Percentiles rank a stretch among this genome's conserved stretches.
These are phyloP conservation scores for Anthonomus grandis DNA, from an alignment of 1,140 invertebrate species.

Conservation along the genomic window DNA sequence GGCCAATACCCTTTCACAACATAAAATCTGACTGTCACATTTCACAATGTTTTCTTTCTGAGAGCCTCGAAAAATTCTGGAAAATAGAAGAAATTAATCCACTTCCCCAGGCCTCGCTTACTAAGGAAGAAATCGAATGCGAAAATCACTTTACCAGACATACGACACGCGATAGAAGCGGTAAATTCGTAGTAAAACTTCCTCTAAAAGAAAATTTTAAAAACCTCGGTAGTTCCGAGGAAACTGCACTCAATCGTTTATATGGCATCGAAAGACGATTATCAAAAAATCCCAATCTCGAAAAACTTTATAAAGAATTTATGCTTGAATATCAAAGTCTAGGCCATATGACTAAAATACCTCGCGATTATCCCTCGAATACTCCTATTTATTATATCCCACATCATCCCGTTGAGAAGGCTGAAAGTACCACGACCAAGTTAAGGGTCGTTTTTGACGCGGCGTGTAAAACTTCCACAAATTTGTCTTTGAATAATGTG, in stretches of 20 bases:
- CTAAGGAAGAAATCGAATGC: slow-evolving; percentile 23
- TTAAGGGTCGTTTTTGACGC: slow-evolving; percentile 30
- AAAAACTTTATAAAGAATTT: slow-evolving; percentile 38
- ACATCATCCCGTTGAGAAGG: slow-evolving; percentile 46
- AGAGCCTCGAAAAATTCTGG: slow-evolving; percentile 19
- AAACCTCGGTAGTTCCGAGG: slow-evolving; percentile 31
- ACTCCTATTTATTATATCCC: slow-evolving; percentile 29
- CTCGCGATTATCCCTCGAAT: slow-evolving; percentile 6
- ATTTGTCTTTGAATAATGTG: slow-evolving; percentile 35
- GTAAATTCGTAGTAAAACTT: slow-evolving; percentile 24
- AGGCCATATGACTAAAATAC: slow-evolving; percentile 41
- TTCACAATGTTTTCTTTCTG: not conserved
- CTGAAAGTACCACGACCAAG: slow-evolving; percentile 39
- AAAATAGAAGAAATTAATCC: slow-evolving; percentile 1
- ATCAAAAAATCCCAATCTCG: slow-evolving; percentile 27
- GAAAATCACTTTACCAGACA: slow-evolving; percentile 24
- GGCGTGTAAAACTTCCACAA: slow-evolving; percentile 30
- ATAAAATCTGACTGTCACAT: slow-evolving; percentile 2
- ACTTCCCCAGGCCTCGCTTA: not conserved
- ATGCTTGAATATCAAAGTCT: slow-evolving; percentile 46
- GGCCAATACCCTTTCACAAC: not conserved
- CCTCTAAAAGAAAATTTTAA: slow-evolving; percentile 17
- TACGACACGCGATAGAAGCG: slow-evolving; percentile 4
- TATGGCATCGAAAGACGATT: slow-evolving; percentile 25
- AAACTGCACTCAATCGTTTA: slow-evolving; percentile 28